A percentile compares a stretch with the other conserved stretches of the same genome.
Conservation (phyloP, 2,888 invertebrate species). For the Chrysolina americana region DNA sequence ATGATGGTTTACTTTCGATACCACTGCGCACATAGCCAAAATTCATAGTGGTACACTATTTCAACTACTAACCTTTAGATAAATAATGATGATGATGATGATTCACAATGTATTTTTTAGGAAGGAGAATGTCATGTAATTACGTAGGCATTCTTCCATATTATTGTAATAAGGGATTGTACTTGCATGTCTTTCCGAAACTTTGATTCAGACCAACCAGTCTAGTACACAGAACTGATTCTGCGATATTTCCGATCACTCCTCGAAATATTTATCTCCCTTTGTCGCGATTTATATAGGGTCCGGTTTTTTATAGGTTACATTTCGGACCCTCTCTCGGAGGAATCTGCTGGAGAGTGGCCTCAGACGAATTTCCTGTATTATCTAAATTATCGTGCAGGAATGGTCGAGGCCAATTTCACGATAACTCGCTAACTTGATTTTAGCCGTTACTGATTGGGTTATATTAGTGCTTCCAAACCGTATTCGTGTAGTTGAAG, state of each 20-base stretch:
- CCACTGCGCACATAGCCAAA: too few relatives aligned
- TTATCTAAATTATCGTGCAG: not conserved
- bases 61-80: too few relatives aligned
- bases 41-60: too few relatives aligned
- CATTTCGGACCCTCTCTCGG: slow-evolving; percentile 49
- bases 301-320: slow-evolving; percentile 55
- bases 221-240: not conserved
- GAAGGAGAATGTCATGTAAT: too few relatives aligned
- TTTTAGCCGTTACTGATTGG: not conserved
- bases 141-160: too few relatives aligned
- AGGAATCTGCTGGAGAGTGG: slow-evolving; percentile 30
- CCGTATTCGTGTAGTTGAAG: too few relatives aligned
- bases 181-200: too few relatives aligned
- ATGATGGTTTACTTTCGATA: too few relatives aligned
- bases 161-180: too few relatives aligned
- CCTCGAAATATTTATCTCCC: slow-evolving; percentile 53
- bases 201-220: not conserved
- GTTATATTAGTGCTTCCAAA: not conserved
- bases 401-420: not conserved
- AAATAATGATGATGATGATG: too few relatives aligned
- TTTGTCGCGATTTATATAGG: slow-evolving; percentile 57
- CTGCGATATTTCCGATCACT: slow-evolving; percentile 4
- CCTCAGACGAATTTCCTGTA: not conserved
- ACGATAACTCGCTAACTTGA: not conserved
- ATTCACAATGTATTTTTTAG: too few relatives aligned